These are phyloP conservation scores for Hydropotes inermis DNA, from an alignment of 2,113 vertebrate genomes.

Conservation along the genomic window DNA sequence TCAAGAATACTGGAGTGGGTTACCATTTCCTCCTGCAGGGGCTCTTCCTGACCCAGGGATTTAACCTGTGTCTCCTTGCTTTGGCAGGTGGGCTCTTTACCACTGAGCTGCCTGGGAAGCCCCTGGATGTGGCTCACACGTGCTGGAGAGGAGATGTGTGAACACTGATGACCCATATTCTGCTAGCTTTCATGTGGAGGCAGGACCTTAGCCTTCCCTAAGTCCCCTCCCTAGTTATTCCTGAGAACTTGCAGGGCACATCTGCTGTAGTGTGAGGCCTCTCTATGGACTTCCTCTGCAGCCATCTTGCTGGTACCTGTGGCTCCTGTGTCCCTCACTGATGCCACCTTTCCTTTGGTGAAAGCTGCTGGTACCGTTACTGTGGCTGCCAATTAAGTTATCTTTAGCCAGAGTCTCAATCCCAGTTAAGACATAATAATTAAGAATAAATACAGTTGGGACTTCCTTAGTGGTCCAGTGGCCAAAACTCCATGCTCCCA, in stretches of 20 bases:
- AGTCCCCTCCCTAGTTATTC: not conserved
- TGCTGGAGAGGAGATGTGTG: not conserved
- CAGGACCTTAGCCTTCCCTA: not conserved
- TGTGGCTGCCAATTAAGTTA: not conserved
- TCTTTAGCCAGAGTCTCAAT: not conserved
- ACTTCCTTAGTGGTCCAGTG: not conserved
- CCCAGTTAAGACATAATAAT: slow-evolving; percentile 16
- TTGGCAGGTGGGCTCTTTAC: not conserved
- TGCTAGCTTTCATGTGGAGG: not conserved
- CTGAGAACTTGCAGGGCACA: not conserved
- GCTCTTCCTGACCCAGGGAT: not conserved
- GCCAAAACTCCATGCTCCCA: not conserved
- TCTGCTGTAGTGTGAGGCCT: not conserved
- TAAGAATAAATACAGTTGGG: not conserved
- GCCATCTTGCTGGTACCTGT: not conserved
- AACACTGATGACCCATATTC: not conserved
- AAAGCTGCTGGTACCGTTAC: not conserved
- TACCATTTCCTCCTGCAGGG: not conserved
- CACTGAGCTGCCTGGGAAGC: not conserved
- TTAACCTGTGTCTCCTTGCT: not conserved
- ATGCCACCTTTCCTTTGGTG: not conserved
- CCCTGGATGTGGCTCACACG: not conserved
- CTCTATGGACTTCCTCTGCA: not conserved
- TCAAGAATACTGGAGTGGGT: not conserved
- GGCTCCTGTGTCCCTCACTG: not conserved